These are phyloP conservation scores for Abrostola tripartita DNA, from an alignment of 2,888 invertebrate genomes.

Conservation along the genomic window DNA sequence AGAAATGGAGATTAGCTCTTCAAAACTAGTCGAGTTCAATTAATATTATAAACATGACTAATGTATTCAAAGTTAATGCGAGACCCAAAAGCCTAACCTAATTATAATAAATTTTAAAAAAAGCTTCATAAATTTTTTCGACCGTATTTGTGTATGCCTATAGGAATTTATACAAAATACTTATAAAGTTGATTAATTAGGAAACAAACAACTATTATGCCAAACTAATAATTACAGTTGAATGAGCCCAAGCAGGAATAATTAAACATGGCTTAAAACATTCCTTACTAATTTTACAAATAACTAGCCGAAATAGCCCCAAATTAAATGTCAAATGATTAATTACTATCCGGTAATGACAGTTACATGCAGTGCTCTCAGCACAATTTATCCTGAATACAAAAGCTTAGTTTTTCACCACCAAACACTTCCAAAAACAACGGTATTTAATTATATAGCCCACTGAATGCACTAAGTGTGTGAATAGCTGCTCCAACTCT, in stretches of 20 bases:
- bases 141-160: no score
- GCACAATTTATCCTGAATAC: slow-evolving; percentile 2
- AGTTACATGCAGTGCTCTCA: slow-evolving; percentile 12
- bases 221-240: neutral
- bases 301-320: neutral
- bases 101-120: no score
- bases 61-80: no score
- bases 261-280: slow-evolving; percentile 12
- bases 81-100: no score
- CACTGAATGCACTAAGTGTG: neutral
- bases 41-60: no score
- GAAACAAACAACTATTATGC: neutral
- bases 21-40: no score
- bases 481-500: neutral
- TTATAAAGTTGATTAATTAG: neutral
- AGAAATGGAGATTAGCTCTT: no score
- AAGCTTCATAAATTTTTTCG: no score
- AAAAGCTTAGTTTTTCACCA: slow-evolving; percentile 12
- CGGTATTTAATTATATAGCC: slow-evolving; percentile 17
- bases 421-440: slow-evolving; percentile 11
- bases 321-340: slow-evolving; percentile 19
- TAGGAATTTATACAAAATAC: no score
- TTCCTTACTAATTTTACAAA: slow-evolving; percentile 2
- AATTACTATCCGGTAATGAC: slow-evolving; percentile 25
- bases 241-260: neutral